phyloP scores from a whole-genome alignment of 1,140 invertebrate genomes.

The Pseudoatta argentina region DNA sequence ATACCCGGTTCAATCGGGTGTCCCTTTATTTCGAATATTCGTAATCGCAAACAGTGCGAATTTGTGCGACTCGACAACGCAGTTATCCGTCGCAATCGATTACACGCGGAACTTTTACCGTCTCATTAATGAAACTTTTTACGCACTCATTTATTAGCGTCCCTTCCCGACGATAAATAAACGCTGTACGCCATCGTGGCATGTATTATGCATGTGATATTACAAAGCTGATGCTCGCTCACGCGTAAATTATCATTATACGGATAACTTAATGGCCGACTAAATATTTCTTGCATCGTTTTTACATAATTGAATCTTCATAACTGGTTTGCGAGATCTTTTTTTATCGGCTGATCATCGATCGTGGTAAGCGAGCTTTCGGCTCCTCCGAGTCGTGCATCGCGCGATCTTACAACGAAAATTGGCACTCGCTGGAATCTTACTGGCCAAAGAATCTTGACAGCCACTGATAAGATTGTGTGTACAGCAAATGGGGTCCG shows the following conservation, averaged over 20 bases:
- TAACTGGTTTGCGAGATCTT: slow-evolving; percentile 43
- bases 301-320: slow-evolving; percentile 61
- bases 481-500: neutral
- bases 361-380: neutral
- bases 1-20: no score
- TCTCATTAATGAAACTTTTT: slow-evolving; percentile 53
- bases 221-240: slow-evolving; percentile 26
- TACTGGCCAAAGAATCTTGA: neutral
- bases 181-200: neutral
- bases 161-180: slow-evolving; percentile 32
- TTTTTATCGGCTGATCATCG: slow-evolving; percentile 21
- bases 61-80: neutral
- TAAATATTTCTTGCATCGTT: slow-evolving; percentile 52
- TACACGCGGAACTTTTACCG: slow-evolving; percentile 4
- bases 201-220: slow-evolving; percentile 58
- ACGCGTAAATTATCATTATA: slow-evolving; percentile 50
- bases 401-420: slow-evolving; percentile 43
- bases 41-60: neutral
- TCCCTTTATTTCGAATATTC: neutral
- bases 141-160: slow-evolving; percentile 40
- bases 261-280: slow-evolving; percentile 41
- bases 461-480: neutral
- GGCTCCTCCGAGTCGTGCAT: neutral
- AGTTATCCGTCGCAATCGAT: neutral
- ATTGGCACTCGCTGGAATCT: neutral